Base-by-base conservation (phyloP, 1,140 invertebrate genomes). In the Temnothorax longispinosus region DNA sequence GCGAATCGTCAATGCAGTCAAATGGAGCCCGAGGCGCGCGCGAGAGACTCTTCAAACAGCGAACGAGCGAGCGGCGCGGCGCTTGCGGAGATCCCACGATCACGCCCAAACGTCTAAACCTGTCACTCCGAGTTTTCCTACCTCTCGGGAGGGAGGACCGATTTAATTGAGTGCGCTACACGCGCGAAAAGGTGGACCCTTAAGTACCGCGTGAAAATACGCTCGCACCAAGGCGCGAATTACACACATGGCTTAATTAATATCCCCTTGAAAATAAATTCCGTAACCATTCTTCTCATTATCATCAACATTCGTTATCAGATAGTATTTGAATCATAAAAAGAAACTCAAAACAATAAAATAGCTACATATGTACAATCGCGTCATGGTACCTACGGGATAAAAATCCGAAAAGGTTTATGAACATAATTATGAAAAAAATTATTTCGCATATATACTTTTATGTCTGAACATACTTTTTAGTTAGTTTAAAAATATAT, bases 1-100 rank as follows among this genome's bases (percentile, higher is more conserved):
- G 13, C 86, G 89, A 90, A 90, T 90, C 81, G 69, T 90, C 89
- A 85, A 90, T 90, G 86, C 89, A 90, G 89, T 90, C 89, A 90
- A 90, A 90, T 90, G 81, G 89, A 90, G 47, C 74, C 62, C 52
- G 69, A 69, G 84, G 84, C 75, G 10, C 67, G 84, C 69, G 13
- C 72, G 82, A 38, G 32, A 85, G 35, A 10, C 77, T 71, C 41
- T 60, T 81, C 76, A 60, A 81, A 82, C 58, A 82, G 54, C 69
- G 50, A 71, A 50, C 21, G 71, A 86, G 58, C 87, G 27, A 1
- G 27, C 27, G 27, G 27, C 27, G 27, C 27, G 47, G 38, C 38
- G 50, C 27, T 56, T 71, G 41, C 69, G 80, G 13, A 27, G 27
- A 84, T 84, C 18, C 67, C 67, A 81, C 50, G 64, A 81, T 81